Evolutionary conservation across 1,140 invertebrate species (phyloP).

Genomic region (Bradysia coprophila): DNA sequence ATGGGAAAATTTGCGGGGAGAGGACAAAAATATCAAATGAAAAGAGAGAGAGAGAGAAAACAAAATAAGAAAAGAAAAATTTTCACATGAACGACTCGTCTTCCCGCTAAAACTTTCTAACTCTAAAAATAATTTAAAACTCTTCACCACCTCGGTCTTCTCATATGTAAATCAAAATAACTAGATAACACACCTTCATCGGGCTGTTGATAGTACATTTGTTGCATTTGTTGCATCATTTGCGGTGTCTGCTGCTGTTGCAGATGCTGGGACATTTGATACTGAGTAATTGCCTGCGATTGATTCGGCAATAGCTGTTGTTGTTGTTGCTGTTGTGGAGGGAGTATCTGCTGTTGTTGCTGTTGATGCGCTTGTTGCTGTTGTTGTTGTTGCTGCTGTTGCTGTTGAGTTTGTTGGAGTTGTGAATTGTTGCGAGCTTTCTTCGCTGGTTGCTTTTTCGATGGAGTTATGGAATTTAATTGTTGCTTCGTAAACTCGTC

Average conservation of each 20-base stretch:
- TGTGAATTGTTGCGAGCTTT: background rate
- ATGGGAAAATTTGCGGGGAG: no score
- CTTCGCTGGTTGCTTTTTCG: background rate
- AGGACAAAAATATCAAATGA: no score
- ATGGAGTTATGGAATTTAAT: background rate
- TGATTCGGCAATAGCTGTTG: constrained; percentile 4
- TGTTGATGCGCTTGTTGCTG: background rate
- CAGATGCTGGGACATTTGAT: background rate
- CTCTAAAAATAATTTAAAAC: no score
- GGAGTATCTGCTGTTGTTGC: background rate
- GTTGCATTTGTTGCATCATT: constrained; percentile 12
- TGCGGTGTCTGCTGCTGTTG: background rate
- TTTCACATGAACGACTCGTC: no score
- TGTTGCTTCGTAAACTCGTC: background rate
- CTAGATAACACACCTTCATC: constrained; percentile 31
- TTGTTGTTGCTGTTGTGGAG: constrained; percentile 5
- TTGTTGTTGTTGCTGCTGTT: background rate
- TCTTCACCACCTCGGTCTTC: constrained; percentile 32
- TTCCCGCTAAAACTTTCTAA: no score
- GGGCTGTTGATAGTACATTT: constrained; percentile 31
- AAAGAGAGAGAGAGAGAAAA: no score
- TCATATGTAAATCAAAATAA: constrained; percentile 31
- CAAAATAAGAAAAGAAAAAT: no score
- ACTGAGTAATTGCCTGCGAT: constrained; percentile 7
- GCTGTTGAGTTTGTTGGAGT: background rate